Evolutionary conservation across 2,797 vertebrate species (phyloP).

Genomic region (Rhincodon typus): DNA sequence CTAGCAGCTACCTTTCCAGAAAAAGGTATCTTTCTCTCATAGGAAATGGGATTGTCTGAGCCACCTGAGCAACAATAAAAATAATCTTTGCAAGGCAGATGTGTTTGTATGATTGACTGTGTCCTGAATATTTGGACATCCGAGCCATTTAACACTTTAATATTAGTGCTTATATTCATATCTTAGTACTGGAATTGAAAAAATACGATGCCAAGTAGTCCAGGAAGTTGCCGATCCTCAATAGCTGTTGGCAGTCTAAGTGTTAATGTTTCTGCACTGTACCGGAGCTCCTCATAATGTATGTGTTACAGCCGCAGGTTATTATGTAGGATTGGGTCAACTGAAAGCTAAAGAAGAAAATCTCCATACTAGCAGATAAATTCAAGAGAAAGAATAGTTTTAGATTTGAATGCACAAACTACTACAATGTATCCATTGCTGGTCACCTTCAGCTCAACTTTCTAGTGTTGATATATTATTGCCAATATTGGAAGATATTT

Average conservation of each 20-base stretch:
- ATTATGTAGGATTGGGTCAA: not conserved
- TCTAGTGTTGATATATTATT: not conserved
- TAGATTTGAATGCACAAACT: too few species aligned
- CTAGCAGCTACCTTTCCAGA: not conserved
- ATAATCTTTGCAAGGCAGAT: not conserved
- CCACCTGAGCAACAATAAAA: not conserved
- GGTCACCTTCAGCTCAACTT: not conserved
- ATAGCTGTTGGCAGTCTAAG: not conserved
- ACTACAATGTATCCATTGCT: not conserved
- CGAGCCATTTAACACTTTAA: not conserved
- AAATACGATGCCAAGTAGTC: too few species aligned
- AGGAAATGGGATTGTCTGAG: not conserved
- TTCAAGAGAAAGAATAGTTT: not conserved
- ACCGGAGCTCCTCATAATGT: not conserved
- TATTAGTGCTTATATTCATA: not conserved
- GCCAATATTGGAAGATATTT: not conserved
- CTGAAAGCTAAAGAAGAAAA: not conserved
- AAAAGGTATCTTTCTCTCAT: not conserved
- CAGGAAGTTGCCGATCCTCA: not conserved
- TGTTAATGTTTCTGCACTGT: not conserved
- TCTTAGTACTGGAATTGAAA: not conserved
- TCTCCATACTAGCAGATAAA: not conserved
- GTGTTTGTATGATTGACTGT: not conserved
- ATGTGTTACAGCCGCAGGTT: too few species aligned
- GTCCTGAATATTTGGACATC: not conserved